A percentile compares a stretch with the other conserved stretches of the same genome.
Conservation (phyloP, 1,140 invertebrate species). For the Pantala flavescens region DNA sequence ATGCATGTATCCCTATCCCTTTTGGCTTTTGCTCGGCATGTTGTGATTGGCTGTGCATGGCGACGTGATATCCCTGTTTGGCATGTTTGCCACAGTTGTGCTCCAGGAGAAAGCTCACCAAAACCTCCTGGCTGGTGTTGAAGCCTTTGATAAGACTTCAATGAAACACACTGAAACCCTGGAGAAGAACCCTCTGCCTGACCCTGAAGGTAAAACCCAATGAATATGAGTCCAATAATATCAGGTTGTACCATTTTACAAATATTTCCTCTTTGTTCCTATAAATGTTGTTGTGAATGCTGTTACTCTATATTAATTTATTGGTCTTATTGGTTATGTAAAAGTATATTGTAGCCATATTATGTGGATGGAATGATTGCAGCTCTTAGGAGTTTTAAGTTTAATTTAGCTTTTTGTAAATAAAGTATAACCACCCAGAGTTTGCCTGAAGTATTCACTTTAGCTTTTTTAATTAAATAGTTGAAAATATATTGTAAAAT, state of each 20-base stretch:
- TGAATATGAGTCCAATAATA: conserved; percentile 1
- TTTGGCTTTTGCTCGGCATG: conserved; percentile 22
- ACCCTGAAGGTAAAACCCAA: conserved; percentile 48
- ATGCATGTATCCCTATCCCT: neutral
- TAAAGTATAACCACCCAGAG: no score
- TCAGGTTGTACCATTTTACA: neutral
- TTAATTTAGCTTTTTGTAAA: no score
- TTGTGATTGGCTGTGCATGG: neutral
- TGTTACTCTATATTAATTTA: no score
- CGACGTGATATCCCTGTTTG: conserved; percentile 12
- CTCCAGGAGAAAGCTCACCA: conserved; percentile 57
- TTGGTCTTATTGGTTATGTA: no score
- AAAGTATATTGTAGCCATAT: no score
- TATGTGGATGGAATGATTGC: no score
- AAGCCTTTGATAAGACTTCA: conserved; percentile 55
- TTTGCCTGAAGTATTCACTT: no score
- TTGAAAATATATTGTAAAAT: no score
- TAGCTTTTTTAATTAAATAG: no score
- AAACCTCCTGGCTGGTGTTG: conserved; percentile 55
- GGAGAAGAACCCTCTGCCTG: conserved; percentile 66
- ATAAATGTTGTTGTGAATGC: no score
- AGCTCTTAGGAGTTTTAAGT: no score
- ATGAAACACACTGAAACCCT: conserved; percentile 65
- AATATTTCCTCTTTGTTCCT: neutral
- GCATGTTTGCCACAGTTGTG: conserved; percentile 38